Base-by-base conservation (phyloP, 2,888 invertebrate species). In the Hemithea aestivaria region DNA sequence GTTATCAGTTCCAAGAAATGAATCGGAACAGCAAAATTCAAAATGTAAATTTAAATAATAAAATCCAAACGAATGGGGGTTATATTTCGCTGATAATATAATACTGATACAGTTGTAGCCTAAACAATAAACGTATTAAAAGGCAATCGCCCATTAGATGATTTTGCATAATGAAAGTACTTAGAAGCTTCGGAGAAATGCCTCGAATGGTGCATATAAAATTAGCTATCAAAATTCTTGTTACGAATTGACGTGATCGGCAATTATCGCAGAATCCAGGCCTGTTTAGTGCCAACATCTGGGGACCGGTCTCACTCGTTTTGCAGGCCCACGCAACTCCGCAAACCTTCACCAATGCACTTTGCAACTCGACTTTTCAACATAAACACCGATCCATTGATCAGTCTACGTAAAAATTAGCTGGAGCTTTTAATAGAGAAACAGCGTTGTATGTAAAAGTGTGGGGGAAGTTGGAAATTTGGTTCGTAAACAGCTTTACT, bases 261-360 rank as follows among this genome's bases (percentile, higher is more conserved):
- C n/a, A 30, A 59, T 53, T 57, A 53, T 51, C 47, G 46, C 52
- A 62, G 58, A 71, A 56, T 79, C 51, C 74, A 64, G 58, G 61
- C 66, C 79, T 78, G 79, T 43, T 56, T 37, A 53, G 41, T 48
- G 63, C 63, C 68, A 74, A 69, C 81, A 82, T 81, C 81, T 82
- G 82, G 79, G 62, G 76, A 85, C 84, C 82, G 83, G 84, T 83
- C 73, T 55, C 78, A 81, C 83, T 76, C 69, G 83, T 82, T 83
- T 69, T 60, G 60, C 64, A 59, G 55, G 73, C 84, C 83, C 83
- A 85, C 84, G 83, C 82, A 79, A 75, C 63, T 66, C 63, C 66
- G 36, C 26, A 11, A 53, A 54, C 57, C 45, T 42, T 53, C 60
- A 68, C 75, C 57, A 68, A 60, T 62, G 53, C 53, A 65, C 57